A percentile compares a stretch with the other conserved stretches of the same genome.
These are phyloP conservation scores for Euura saliciscinereae DNA, from an alignment of 1,140 invertebrate genomes.

Conservation along the genomic window DNA sequence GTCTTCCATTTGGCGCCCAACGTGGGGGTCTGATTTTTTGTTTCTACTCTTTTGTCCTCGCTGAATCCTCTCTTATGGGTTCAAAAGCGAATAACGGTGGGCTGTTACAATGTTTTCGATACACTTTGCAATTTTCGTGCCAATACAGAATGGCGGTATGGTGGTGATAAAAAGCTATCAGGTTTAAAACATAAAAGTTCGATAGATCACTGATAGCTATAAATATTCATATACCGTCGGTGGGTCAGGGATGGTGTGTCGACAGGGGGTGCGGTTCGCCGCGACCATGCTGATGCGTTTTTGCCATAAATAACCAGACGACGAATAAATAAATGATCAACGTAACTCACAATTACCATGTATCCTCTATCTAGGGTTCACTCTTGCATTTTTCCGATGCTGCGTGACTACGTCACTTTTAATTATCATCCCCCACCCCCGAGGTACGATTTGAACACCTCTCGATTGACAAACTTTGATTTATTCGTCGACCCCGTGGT, in stretches of 20 bases:
- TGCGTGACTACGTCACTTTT: slow-evolving; percentile 46
- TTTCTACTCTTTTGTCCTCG: no score
- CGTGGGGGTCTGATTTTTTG: no score
- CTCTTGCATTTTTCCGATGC: background rate
- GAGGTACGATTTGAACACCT: slow-evolving; percentile 35
- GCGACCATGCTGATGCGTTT: slow-evolving; percentile 39
- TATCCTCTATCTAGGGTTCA: slow-evolving; percentile 24
- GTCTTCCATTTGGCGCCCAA: no score
- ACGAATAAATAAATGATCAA: slow-evolving; percentile 47
- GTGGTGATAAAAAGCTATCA: background rate
- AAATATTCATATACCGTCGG: background rate
- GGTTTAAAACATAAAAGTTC: background rate
- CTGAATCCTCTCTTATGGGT: no score
- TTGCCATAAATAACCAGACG: slow-evolving; percentile 42
- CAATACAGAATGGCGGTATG: no score
- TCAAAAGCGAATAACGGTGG: no score
- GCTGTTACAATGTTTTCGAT: no score
- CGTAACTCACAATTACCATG: slow-evolving; percentile 50
- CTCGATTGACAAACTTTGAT: slow-evolving; percentile 44
- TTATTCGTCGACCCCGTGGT: slow-evolving; percentile 19
- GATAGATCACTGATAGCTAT: slow-evolving; percentile 4
- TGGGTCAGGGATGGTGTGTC: background rate
- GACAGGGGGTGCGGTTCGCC: background rate
- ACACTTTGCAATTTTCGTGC: no score
- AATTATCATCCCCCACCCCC: slow-evolving; percentile 41